Evolutionary conservation across 1,140 invertebrate species (phyloP), one percentile per base, ranked within the genome.

Genomic region (Dufourea novaeangliae): DNA sequence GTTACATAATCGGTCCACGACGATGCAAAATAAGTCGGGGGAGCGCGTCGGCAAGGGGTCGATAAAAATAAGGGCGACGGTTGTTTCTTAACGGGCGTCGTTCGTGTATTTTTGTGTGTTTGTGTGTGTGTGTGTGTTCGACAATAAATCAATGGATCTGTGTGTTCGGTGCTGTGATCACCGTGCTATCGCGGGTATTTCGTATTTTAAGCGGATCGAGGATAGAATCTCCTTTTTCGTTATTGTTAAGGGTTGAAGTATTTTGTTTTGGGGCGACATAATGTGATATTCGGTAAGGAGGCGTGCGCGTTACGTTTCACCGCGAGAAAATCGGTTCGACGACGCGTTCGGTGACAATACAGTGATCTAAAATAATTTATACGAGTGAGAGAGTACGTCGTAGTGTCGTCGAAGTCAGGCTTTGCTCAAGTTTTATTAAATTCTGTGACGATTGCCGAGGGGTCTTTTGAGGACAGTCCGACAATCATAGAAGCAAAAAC

Each of bases 401-500:
- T 27, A 34, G 52, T 76, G 50, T 25, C 54, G n/a, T 2, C 20
- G 34, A 50, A 37, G 32, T 44, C 20, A 14, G 20, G 37, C 11
- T 54, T 64, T 41, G 34, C 34, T 67, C 62, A n/a, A 41, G 32
- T 39, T 56, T 20, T 27, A 29, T 11, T 17, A 14, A 14, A 17
- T n/a, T n/a, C 46, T 22, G 44, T 20, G 17, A 27, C 34, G 44
- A 73, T 61, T 82, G 56, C 67, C 71, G 75, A 73, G 57, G 41
- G 50, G 12, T 52, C 59, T 82, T 64, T 78, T 62, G 39, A 2
- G 52, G 61, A 79, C 63, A 69, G 74, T 76, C 29, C 80, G 78
- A 69, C 83, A 88, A 91, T 84, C 86, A 91, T 91, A 90, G 90
- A 88, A 82, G 90, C 89, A 80, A 90, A 91, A 88, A 86, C 87